Base-by-base conservation (phyloP, 2,888 invertebrate genomes). In the Apotomis turbidana region DNA sequence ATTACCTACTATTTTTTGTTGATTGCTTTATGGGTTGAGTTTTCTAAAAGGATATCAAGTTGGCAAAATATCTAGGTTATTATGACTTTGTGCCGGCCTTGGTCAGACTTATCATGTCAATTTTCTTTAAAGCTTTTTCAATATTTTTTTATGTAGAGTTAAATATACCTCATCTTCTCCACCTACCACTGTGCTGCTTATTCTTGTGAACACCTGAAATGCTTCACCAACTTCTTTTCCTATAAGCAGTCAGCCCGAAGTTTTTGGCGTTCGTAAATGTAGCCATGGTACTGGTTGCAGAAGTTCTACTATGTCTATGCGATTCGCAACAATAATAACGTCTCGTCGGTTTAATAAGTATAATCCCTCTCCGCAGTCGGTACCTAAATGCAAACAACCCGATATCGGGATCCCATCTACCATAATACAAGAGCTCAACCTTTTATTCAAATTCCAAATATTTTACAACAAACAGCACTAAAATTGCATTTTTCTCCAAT, bases 311-410 rank as follows among this genome's bases (percentile, higher is more conserved):
- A 55, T 46, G 46, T 44, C 55, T 55, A n/a, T 27, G 69, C 74
- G 64, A 73, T 74, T 68, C 57, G 44, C 70, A 74, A 66, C 71
- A 76, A 73, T 73, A 74, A 74, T 75, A 75, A 68, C 71, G 76
- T 76, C 76, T 76, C 52, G 69, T 73, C 70, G 75, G 75, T 74
- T 76, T 76, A 76, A 76, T 76, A 76, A 76, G 71, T 73, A 72
- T 76, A 76, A 76, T 76, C 76, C 74, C 61, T 75, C 75, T 63
- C 70, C 49, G 68, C 57, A 68, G 62, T 60, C 68, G 70, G 75
- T 72, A 66, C 57, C 66, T 64, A 73, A 70, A 70, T 70, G 71
- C 74, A 74, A 75, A 73, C 70, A 71, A 60, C 64, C 68, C 66
- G 57, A 67, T 67, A 62, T 67, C 64, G 61, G 51, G 41, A 70